Evolutionary conservation across 1,140 invertebrate genomes (phyloP).

Genomic region (Plectrocnemia conspersa): DNA sequence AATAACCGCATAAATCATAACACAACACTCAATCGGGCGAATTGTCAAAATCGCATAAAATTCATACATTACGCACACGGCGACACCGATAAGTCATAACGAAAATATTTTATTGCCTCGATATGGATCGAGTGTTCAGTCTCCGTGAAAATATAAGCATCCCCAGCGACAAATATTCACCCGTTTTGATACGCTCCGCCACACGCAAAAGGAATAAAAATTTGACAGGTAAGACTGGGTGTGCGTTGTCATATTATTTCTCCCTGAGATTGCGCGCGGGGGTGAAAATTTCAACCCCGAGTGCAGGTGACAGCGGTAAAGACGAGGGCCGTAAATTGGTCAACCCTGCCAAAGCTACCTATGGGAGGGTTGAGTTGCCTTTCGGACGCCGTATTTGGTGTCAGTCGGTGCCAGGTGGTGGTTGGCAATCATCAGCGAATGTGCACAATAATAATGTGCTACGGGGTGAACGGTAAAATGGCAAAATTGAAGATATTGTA

Average conservation of each 20-base stretch:
- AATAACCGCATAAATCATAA: too few species aligned
- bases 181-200: slow-evolving; percentile 12
- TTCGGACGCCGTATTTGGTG: neutral
- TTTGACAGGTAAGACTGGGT: slow-evolving; percentile 18
- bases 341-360: slow-evolving; percentile 2
- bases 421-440: neutral
- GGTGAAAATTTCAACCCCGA: neutral
- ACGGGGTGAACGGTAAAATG: too few species aligned
- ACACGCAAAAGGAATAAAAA: slow-evolving; percentile 19
- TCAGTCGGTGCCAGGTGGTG: slow-evolving; percentile 17
- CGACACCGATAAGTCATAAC: too few species aligned
- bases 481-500: too few species aligned
- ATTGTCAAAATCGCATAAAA: too few species aligned
- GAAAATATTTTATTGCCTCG: too few species aligned
- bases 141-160: slow-evolving; percentile 6
- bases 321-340: slow-evolving; percentile 25
- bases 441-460: too few species aligned
- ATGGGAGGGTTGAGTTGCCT: neutral
- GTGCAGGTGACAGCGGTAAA: slow-evolving; percentile 27
- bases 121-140: too few species aligned
- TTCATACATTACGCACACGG: too few species aligned
- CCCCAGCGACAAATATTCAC: slow-evolving; percentile 7
- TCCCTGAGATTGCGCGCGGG: neutral
- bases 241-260: slow-evolving; percentile 24
- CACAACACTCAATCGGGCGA: too few species aligned